Evolutionary conservation across 1,140 invertebrate species (phyloP), one percentile per base, ranked within the genome.

Genomic region (Cotesia glomerata): DNA sequence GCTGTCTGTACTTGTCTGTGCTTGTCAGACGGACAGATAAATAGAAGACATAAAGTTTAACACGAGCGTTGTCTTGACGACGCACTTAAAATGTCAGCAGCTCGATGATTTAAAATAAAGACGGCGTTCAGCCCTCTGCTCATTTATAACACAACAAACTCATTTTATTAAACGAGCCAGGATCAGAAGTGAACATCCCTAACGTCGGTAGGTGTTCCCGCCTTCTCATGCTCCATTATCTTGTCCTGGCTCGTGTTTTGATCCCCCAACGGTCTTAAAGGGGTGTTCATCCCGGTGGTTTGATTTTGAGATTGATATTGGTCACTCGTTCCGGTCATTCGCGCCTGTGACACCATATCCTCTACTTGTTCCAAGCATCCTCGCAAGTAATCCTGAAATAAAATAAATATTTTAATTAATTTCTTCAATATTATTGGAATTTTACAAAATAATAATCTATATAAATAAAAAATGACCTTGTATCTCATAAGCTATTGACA

Each of bases 121-220:
- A 11, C n/a, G 51, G 51, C 18, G 13, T 32, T 14, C 54, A 54
- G 32, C 13, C 34, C 8, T 68, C 32, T 36, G 35, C 3, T 39
- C 3, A 36, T 35, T 45, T 39, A 36, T 26, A 13, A 26, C 52
- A 58, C 54, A 14, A 32, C 32, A 54, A 13, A 54, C 1, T 66
- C n/a, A 14, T 59, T 65, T 35, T 54, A 59, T 71, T 35, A 39
- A 45, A 35, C 73, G 74, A 69, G 71, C 65, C 72, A 73, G 71
- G 54, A 69, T 74, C 77, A 93, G 82, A 93, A 93, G 84, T 92
- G 91, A 72, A 93, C 89, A 80, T 93, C 91, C 74, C 91, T 88
- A 73, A 95, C 92, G 83, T 95, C 93, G 71, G 93, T 95, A 56
- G 93, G 94, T 26, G 93, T 95, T 72, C 91, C 91, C 52, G 93